Base-by-base conservation (phyloP, 2,888 invertebrate species). In the Agrochola lota region DNA sequence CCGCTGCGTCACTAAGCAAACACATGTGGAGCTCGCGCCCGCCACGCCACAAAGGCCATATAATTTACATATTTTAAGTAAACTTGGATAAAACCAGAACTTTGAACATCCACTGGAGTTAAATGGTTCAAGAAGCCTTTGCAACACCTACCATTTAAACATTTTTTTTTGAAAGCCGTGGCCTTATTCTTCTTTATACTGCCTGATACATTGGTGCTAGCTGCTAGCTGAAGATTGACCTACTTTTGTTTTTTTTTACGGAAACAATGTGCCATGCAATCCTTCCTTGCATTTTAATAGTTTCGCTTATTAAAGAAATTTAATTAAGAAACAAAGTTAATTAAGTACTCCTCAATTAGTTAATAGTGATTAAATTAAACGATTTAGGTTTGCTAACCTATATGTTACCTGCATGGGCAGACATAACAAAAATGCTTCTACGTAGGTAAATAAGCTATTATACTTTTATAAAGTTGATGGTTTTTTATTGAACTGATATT, bases 1-100 rank as follows among this genome's bases (percentile, higher is more conserved):
- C 78, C 46, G 83, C 81, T 87, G 87, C 89, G 91, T 89, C 90
- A 91, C 78, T 87, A 73, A 66, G 71, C 79, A 89, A 89, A 90
- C 89, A 90, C 79, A 88, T 89, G 88, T 86, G 79, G 78, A 71
- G 60, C 79, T 81, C 78, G 71, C 78, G 86, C 84, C 79, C 75
- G 84, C 75, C 81, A 84, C 80, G 74, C 82, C 74, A 80, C 83
- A 85, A 84, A 78, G 81, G 79, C 83, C 64, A 67, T 80, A 71
- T 81, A 78, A 71, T 85, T 87, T 85, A 78, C 79, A 84, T 67
- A 83, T 72, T 85, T 64, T 63, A 63, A 30, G 60, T 35, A 60
- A 30, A 78, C 76, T 71, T 86, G 74, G 43, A 71, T 73, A 83
- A 74, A 63, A 71, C 76, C 74, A 74, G 63, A 73, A 78, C n/a